A percentile compares a stretch with the other conserved stretches of the same genome.
Conservation (phyloP, 2,113 vertebrate species). For the Leiothrix lutea region DNA sequence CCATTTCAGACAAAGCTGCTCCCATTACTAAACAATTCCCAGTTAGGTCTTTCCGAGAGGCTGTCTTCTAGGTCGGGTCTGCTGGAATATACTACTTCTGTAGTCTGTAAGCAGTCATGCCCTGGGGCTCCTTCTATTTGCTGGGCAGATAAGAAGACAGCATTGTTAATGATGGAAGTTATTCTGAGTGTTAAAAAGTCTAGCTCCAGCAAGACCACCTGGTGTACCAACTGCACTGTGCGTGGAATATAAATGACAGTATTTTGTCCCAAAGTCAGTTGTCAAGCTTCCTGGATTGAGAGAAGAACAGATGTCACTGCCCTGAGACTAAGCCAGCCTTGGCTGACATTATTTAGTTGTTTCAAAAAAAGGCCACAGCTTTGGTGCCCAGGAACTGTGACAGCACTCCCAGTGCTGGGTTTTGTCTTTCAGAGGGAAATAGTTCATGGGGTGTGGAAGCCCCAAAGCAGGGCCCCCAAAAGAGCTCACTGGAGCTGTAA, state of each 20-base stretch:
- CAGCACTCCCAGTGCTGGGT: neutral
- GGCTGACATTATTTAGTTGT: neutral
- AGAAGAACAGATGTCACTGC: neutral
- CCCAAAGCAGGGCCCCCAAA: neutral
- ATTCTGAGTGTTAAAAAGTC: neutral
- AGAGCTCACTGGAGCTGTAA: neutral
- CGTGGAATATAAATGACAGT: neutral
- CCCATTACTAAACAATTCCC: neutral
- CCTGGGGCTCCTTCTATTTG: neutral
- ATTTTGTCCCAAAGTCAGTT: neutral
- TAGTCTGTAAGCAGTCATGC: neutral
- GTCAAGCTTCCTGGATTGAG: fast-evolving
- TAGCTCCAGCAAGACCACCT: neutral
- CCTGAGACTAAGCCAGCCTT: neutral
- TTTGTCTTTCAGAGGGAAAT: neutral
- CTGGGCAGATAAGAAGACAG: neutral
- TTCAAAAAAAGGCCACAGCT: neutral
- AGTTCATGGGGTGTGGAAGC: neutral
- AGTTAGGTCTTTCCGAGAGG: neutral
- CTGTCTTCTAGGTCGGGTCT: neutral
- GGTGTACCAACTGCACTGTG: neutral
- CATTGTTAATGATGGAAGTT: neutral
- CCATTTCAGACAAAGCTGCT: neutral
- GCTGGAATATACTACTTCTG: neutral
- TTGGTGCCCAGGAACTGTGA: neutral